Percentiles rank a stretch among this genome's conserved stretches.
Conservation (phyloP, 1,140 invertebrate species). For the Bactericera cockerelli region DNA sequence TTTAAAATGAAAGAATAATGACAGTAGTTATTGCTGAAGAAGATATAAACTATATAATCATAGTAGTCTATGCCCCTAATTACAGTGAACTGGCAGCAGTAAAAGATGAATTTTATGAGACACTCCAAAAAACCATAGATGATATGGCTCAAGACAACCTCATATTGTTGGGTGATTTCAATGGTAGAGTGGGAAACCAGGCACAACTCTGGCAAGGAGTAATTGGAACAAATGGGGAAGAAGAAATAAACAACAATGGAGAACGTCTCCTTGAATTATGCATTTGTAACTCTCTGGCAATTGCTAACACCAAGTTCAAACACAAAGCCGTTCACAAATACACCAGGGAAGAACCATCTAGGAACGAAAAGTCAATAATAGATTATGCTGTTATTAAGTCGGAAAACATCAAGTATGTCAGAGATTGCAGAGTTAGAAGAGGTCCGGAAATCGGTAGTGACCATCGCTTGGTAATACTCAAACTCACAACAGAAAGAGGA, state of each 20-base stretch:
- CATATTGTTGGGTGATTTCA: slow-evolving; percentile 8
- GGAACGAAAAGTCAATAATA: background rate
- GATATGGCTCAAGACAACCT: background rate
- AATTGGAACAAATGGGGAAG: slow-evolving; percentile 10
- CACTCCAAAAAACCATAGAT: slow-evolving; percentile 9
- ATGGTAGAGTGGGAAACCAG: slow-evolving; percentile 3
- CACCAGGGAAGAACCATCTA: background rate
- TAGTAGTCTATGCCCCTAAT: background rate
- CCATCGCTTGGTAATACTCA: background rate
- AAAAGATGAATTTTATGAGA: slow-evolving; percentile 11
- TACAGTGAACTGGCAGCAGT: background rate
- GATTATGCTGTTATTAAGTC: background rate
- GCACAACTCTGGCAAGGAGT: background rate
- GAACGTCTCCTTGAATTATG: slow-evolving; percentile 7
- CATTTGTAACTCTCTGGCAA: background rate
- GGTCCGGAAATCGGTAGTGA: background rate
- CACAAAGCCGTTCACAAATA: slow-evolving; percentile 8
- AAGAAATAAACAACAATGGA: background rate
- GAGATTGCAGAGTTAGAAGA: slow-evolving; percentile 6
- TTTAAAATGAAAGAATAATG: slow-evolving; percentile 11
- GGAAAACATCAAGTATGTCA: background rate
- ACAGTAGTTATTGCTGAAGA: background rate
- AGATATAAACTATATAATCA: background rate
- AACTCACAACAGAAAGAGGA: background rate
- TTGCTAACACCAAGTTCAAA: slow-evolving; percentile 5